A percentile compares a stretch with the other conserved stretches of the same genome.
Evolutionary conservation across 1,140 invertebrate genomes (phyloP).

Genomic region (Penaeus chinensis): DNA sequence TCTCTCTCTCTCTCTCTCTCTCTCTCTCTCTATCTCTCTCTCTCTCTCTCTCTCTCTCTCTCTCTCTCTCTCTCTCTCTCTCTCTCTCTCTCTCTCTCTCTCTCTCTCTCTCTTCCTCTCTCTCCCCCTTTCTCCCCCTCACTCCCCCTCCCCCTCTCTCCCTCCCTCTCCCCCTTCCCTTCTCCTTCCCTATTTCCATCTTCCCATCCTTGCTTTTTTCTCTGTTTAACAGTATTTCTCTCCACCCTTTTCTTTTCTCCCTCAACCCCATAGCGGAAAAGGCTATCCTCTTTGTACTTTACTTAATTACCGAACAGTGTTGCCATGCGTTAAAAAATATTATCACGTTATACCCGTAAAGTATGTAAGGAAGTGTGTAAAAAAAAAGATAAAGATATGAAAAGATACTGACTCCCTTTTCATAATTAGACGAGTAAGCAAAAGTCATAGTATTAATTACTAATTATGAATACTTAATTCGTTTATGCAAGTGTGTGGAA

Average conservation of each 20-base stretch:
- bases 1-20: conserved; percentile 18
- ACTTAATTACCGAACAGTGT: too few relatives aligned
- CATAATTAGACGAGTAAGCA: not conserved
- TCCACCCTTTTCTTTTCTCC: not conserved
- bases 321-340: too few relatives aligned
- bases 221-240: not conserved
- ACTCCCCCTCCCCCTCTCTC: not conserved
- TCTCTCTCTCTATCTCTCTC: not conserved
- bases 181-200: not conserved
- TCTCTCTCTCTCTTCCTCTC: conserved; percentile 19
- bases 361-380: too few relatives aligned
- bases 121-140: not conserved
- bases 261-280: not conserved
- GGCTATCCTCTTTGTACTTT: not conserved
- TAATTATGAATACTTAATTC: not conserved
- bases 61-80: conserved; percentile 3
- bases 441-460: not conserved
- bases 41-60: not conserved
- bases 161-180: not conserved
- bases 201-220: not conserved
- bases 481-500: not conserved
- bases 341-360: too few relatives aligned
- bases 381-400: too few relatives aligned
- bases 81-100: conserved; percentile 6
- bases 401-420: not conserved